A percentile compares a stretch with the other conserved stretches of the same genome.
Conservation (phyloP, 2,797 vertebrate species). For the Eptatretus atami region DNA sequence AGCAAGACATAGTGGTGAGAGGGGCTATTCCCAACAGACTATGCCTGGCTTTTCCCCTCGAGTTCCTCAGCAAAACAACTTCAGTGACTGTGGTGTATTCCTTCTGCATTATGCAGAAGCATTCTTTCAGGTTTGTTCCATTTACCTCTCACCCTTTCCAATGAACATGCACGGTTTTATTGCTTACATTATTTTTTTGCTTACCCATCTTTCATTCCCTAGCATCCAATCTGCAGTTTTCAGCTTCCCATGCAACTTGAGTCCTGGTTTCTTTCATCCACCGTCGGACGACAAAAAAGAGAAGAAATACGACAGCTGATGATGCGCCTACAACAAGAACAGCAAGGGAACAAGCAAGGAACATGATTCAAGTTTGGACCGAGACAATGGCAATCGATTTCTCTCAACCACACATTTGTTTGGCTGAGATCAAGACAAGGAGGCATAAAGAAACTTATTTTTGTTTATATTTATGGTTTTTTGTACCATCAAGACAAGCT, state of each 20-base stretch:
- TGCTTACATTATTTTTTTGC: too few relatives aligned
- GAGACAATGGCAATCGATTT: too few relatives aligned
- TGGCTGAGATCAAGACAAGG: too few relatives aligned
- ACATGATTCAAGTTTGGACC: not conserved
- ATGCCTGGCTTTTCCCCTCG: not conserved
- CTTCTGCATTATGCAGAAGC: conserved; percentile 70
- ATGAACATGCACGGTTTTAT: too few relatives aligned
- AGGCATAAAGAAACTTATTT: too few relatives aligned
- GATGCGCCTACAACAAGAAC: conserved; percentile 3
- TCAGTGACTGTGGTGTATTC: conserved; percentile 75
- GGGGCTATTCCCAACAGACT: not conserved
- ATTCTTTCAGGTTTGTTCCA: conserved; percentile 39
- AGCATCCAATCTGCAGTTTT: not conserved
- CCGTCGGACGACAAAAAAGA: not conserved
- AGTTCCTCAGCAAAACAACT: conserved; percentile 79
- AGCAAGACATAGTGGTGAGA: not conserved
- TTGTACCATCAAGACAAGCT: too few relatives aligned
- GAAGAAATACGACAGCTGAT: conserved; percentile 1
- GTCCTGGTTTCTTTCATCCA: not conserved
- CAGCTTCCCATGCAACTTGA: conserved; percentile 3
- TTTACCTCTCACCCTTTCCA: not conserved
- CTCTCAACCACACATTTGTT: too few relatives aligned
- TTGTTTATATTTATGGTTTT: too few relatives aligned
- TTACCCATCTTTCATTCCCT: too few relatives aligned
- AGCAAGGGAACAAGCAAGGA: not conserved